Evolutionary conservation across 2,888 invertebrate species (phyloP).

Genomic region (Sialis fuliginosa): DNA sequence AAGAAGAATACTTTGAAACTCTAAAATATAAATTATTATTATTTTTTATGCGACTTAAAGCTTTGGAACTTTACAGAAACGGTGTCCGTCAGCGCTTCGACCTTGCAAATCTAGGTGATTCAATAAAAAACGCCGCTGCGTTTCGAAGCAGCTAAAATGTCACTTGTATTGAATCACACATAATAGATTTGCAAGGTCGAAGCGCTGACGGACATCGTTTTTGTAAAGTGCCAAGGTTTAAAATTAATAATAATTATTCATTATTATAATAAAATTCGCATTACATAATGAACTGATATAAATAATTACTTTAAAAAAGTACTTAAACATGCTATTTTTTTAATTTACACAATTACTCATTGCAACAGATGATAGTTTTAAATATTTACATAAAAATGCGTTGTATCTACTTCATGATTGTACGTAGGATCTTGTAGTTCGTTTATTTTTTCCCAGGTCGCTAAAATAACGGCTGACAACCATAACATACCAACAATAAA

Average conservation of each 20-base stretch:
- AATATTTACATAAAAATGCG: conserved; percentile 53
- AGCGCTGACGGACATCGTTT: too few relatives aligned
- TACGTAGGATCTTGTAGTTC: conserved; percentile 83
- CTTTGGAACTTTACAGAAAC: too few relatives aligned
- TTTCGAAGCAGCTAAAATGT: too few relatives aligned
- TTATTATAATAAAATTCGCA: background rate
- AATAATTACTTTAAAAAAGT: background rate
- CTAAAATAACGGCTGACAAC: conserved; percentile 68
- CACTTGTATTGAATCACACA: too few relatives aligned
- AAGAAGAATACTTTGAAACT: conserved; percentile 83
- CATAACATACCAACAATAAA: conserved; percentile 74
- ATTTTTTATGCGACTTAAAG: background rate
- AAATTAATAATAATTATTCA: too few relatives aligned
- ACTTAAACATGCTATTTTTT: background rate
- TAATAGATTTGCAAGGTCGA: too few relatives aligned
- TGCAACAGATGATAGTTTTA: background rate
- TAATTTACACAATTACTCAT: background rate
- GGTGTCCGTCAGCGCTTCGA: too few relatives aligned
- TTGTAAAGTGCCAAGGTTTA: too few relatives aligned
- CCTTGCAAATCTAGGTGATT: too few relatives aligned
- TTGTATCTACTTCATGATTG: conserved; percentile 70
- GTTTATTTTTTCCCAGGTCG: conserved; percentile 81
- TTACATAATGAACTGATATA: background rate
- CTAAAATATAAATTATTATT: conserved; percentile 33
- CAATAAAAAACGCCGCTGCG: too few relatives aligned